Conservation (phyloP, 2,797 vertebrate genomes). For the Micropoecilia bifurca region DNA sequence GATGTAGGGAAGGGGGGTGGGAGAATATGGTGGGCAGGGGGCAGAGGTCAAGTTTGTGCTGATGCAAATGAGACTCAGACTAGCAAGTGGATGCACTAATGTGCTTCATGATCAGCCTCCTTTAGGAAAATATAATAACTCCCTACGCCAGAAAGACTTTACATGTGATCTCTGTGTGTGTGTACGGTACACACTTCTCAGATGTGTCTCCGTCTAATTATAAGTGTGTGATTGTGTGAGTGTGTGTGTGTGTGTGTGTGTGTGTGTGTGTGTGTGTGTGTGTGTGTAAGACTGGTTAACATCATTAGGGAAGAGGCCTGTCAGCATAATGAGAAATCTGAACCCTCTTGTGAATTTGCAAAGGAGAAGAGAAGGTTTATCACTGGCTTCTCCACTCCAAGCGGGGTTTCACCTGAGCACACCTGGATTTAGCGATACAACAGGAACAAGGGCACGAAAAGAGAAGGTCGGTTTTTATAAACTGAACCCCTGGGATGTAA, state of each 20-base stretch:
- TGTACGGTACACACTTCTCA: conserved; percentile 13
- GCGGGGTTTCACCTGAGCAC: conserved; percentile 9
- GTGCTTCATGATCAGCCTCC: conserved; percentile 63
- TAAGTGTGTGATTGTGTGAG: conserved; percentile 47
- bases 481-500: conserved; percentile 50
- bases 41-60: conserved; percentile 82
- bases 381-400: conserved; percentile 20
- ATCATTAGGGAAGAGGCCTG: conserved; percentile 70
- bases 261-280: conserved; percentile 40
- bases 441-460: conserved; percentile 7
- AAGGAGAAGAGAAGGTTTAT: conserved; percentile 4
- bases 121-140: conserved; percentile 78
- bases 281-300: conserved; percentile 68
- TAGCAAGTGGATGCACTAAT: conserved; percentile 74
- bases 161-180: conserved; percentile 8
- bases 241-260: conserved; percentile 47
- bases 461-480: conserved; percentile 36
- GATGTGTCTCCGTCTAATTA: conserved; percentile 47
- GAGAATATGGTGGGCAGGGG: conserved; percentile 12
- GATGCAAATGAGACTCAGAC: conserved; percentile 84
- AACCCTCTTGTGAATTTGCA: conserved; percentile 61
- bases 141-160: conserved; percentile 32
- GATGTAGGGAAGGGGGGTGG: not conserved
- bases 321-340: conserved; percentile 72
- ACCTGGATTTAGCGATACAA: conserved; percentile 30